phyloP scores from a whole-genome alignment of 2,888 invertebrate species.

The Cyrtodaria siliqua region DNA sequence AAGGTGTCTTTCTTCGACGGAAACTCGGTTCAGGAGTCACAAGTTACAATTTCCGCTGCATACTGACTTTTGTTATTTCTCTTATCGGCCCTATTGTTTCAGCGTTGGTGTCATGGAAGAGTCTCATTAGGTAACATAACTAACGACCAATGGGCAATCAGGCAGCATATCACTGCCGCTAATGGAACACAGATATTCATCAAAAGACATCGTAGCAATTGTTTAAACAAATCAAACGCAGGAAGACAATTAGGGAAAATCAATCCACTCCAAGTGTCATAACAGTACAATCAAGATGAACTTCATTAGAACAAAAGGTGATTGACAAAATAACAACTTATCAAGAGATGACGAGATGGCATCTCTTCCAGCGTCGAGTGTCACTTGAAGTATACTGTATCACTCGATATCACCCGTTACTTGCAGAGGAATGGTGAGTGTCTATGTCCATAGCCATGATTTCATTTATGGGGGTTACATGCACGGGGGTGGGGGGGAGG shows the following conservation, averaged over 20 bases:
- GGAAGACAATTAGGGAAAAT: slow-evolving; percentile 60
- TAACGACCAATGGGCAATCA: slow-evolving; percentile 18
- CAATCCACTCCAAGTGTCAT: slow-evolving; percentile 44
- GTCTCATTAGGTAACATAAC: slow-evolving; percentile 39
- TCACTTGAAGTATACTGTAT: too few species aligned
- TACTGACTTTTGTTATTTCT: neutral
- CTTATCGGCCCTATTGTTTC: slow-evolving; percentile 42
- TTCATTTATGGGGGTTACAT: too few species aligned
- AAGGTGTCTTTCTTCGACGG: slow-evolving; percentile 31
- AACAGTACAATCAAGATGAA: slow-evolving; percentile 25
- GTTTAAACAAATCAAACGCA: slow-evolving; percentile 31
- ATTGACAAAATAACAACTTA: neutral
- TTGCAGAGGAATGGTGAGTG: too few species aligned
- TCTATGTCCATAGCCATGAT: too few species aligned
- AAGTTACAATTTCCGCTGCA: slow-evolving; percentile 42
- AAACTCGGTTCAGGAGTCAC: slow-evolving; percentile 45
- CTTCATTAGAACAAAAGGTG: slow-evolving; percentile 27
- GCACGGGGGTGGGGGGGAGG: too few species aligned
- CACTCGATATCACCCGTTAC: too few species aligned
- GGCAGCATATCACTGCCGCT: slow-evolving; percentile 10
- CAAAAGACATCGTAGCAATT: slow-evolving; percentile 7
- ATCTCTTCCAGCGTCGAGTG: too few species aligned
- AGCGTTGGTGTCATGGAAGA: slow-evolving; percentile 41
- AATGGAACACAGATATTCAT: slow-evolving; percentile 9
- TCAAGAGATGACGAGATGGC: neutral